Conservation (phyloP, 2,113 vertebrate genomes). For the Barbus barbus region DNA sequence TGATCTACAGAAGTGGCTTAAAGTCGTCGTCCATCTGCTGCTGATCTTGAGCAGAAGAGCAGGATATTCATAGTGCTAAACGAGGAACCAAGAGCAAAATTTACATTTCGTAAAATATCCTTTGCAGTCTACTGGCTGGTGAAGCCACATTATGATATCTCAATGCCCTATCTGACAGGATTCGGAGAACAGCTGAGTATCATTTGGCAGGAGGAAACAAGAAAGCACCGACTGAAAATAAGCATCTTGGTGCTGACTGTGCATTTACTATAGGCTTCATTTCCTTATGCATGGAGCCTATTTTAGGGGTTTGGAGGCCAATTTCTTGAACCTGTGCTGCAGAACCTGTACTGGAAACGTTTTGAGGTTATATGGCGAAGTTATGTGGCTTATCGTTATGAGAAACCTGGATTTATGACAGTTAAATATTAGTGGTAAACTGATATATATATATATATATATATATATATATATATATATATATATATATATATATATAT, state of each 20-base stretch:
- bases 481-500: too few relatives aligned
- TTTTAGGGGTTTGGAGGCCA: not conserved
- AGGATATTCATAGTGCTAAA: not conserved
- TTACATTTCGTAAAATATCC: not conserved
- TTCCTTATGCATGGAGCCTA: not conserved
- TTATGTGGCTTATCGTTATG: not conserved
- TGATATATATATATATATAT: too few relatives aligned
- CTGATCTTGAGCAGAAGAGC: not conserved
- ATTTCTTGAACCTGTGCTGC: not conserved
- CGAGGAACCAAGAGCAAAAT: not conserved
- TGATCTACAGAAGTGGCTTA: too few relatives aligned
- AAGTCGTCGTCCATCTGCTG: constrained; percentile 19
- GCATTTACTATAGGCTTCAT: not conserved
- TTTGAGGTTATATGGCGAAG: not conserved
- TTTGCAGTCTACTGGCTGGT: not conserved
- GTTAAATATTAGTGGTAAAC: not conserved
- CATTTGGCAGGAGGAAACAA: not conserved
- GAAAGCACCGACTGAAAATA: not conserved
- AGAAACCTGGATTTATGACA: not conserved
- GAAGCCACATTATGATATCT: too few relatives aligned
- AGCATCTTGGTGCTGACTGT: not conserved
- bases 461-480: too few relatives aligned
- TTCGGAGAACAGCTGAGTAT: not conserved
- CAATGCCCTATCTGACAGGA: not conserved
- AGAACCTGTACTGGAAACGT: not conserved